Evolutionary conservation across 2,888 invertebrate species (phyloP).

Genomic region (Liopterus haemorrhoidalis): DNA sequence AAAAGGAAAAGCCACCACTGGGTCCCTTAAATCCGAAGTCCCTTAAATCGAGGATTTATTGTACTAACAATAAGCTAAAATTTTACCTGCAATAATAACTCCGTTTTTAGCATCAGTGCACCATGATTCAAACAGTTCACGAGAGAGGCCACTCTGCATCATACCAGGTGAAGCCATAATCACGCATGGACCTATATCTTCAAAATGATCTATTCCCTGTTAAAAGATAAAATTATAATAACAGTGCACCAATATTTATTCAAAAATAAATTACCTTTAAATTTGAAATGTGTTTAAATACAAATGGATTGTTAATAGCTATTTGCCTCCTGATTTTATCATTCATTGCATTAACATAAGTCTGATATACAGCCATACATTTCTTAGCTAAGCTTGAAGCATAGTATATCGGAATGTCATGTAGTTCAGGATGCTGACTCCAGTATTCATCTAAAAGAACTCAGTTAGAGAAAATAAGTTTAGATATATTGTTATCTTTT

Average conservation of each 20-base stretch:
- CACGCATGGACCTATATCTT: constrained; percentile 99
- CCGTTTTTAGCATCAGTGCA: constrained; percentile 98
- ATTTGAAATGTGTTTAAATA: constrained; percentile 95
- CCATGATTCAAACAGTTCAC: constrained; percentile 98
- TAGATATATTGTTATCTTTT: constrained; percentile 23
- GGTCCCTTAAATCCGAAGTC: no score
- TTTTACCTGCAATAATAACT: constrained; percentile 86
- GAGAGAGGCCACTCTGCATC: constrained; percentile 97
- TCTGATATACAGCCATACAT: constrained; percentile 99
- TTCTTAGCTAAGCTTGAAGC: constrained; percentile 98
- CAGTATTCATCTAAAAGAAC: constrained; percentile 85
- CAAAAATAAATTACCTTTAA: constrained; percentile 57
- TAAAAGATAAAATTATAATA: constrained; percentile 4
- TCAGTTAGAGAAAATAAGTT: neutral
- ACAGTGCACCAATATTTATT: neutral
- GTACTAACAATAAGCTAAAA: neutral
- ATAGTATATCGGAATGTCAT: constrained; percentile 98
- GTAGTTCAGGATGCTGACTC: constrained; percentile 93
- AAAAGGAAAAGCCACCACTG: no score
- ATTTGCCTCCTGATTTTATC: constrained; percentile 94
- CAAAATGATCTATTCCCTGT: constrained; percentile 97
- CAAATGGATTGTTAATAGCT: constrained; percentile 96
- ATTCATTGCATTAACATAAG: constrained; percentile 99
- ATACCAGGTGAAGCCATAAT: constrained; percentile 99
- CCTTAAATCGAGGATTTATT: no score